phyloP scores from a whole-genome alignment of 2,113 vertebrate species.

The Taxidea taxus region DNA sequence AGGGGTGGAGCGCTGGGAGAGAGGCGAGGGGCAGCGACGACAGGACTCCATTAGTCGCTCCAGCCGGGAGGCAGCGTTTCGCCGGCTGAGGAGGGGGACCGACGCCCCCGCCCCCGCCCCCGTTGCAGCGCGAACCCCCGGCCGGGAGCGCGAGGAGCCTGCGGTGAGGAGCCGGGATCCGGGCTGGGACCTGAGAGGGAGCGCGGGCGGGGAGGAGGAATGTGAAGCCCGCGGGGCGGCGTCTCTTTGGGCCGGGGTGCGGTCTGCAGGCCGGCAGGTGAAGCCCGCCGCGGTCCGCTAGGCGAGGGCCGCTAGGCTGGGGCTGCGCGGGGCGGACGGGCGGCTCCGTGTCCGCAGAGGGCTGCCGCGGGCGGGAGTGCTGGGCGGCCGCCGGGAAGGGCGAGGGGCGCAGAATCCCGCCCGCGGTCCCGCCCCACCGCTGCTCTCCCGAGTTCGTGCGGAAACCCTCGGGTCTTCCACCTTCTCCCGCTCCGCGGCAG shows the following conservation, averaged over 20 bases:
- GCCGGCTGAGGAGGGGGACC: not conserved
- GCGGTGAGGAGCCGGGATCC: not conserved
- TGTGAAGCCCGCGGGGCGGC: not conserved
- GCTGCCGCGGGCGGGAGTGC: not conserved
- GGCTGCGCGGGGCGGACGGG: not conserved
- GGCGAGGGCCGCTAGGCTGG: not conserved
- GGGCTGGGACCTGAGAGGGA: not conserved
- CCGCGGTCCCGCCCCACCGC: not conserved
- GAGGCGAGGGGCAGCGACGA: conserved; percentile 32
- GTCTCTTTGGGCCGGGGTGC: not conserved
- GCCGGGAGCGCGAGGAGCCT: not conserved
- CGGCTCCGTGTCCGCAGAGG: not conserved
- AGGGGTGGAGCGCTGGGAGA: conserved; percentile 51
- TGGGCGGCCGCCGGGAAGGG: not conserved
- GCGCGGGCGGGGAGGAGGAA: not conserved
- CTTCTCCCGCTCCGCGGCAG: not conserved
- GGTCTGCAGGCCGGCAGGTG: conserved; percentile 33
- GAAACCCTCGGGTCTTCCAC: too few species aligned
- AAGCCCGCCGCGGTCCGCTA: conserved; percentile 48
- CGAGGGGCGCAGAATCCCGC: not conserved
- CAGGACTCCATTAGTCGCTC: conserved; percentile 66
- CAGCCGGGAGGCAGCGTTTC: not conserved
- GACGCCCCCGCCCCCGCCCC: not conserved
- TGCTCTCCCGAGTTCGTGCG: not conserved
- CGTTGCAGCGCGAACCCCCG: not conserved